These are phyloP conservation scores for Hirundo rustica DNA, from an alignment of 2,797 vertebrate species.

Conservation along the genomic window DNA sequence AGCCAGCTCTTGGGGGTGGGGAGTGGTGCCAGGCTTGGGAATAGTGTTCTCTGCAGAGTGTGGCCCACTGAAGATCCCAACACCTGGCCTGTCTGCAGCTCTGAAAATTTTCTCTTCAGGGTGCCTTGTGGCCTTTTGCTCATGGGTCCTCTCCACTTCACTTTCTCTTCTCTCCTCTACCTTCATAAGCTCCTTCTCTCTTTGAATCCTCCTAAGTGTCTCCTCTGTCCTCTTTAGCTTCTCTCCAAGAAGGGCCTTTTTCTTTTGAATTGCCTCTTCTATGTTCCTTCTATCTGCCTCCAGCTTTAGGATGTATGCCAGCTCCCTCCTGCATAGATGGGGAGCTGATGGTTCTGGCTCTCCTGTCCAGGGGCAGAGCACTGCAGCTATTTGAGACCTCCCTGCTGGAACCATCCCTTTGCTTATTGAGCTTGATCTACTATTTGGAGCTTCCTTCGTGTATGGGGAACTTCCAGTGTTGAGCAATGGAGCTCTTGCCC, in stretches of 20 bases:
- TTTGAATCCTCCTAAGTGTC: slow-evolving; percentile 76
- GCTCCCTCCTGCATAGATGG: not conserved
- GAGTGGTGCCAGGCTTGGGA: not conserved
- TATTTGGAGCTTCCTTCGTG: not conserved
- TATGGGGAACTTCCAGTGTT: not conserved
- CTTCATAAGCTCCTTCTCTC: slow-evolving; percentile 45
- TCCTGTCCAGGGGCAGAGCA: not conserved
- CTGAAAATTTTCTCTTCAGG: not conserved
- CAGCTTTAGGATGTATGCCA: slow-evolving; percentile 61
- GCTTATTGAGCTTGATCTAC: not conserved
- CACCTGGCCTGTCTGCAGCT: not conserved
- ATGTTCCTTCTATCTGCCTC: slow-evolving; percentile 67
- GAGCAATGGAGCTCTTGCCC: not conserved
- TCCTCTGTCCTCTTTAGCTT: slow-evolving; percentile 80
- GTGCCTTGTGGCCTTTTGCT: not conserved
- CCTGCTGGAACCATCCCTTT: not conserved
- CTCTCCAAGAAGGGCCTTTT: slow-evolving; percentile 77
- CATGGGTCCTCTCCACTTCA: slow-evolving; percentile 2
- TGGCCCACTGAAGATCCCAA: not conserved
- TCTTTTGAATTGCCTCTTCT: slow-evolving; percentile 76
- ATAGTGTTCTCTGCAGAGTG: not conserved
- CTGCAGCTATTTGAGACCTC: not conserved
- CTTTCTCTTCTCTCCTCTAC: slow-evolving; percentile 29
- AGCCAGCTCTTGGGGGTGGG: not conserved
- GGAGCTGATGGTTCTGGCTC: not conserved